These are phyloP conservation scores for Amphipoea lucens DNA, from an alignment of 2,888 invertebrate species.

Conservation along the genomic window DNA sequence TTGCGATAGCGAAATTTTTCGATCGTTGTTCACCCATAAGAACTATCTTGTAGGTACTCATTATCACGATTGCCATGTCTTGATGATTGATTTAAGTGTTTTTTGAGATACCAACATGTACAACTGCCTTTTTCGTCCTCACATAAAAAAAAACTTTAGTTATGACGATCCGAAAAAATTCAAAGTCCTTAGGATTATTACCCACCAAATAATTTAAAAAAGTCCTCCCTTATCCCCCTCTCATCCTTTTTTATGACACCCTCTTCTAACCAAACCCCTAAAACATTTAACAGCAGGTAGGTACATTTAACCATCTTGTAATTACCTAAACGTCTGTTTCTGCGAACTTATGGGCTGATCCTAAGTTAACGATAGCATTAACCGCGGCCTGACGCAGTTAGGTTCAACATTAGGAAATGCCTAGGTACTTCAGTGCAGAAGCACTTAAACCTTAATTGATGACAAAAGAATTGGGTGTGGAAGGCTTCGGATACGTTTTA, in stretches of 20 bases:
- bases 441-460: constrained; percentile 36
- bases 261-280: no score
- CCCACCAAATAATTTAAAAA: not conserved
- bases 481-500: constrained; percentile 22
- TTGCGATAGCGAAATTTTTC: not conserved
- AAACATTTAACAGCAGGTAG: constrained; percentile 8
- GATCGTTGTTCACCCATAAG: not conserved
- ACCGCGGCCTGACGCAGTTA: constrained; percentile 34
- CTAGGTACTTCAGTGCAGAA: constrained; percentile 52
- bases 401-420: constrained; percentile 33
- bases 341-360: not conserved
- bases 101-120: not conserved
- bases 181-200: not conserved
- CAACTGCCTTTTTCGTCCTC: not conserved
- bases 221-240: not conserved
- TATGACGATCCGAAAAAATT: no score
- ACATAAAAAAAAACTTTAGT: no score
- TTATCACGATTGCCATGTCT: not conserved
- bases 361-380: constrained; percentile 47
- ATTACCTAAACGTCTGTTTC: constrained; percentile 12
- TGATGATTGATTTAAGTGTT: not conserved
- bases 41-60: not conserved
- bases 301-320: constrained; percentile 9
- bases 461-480: constrained; percentile 48
- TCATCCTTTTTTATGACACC: not conserved